Base-by-base conservation (phyloP, 2,888 invertebrate species). In the Diabrotica balteata region DNA sequence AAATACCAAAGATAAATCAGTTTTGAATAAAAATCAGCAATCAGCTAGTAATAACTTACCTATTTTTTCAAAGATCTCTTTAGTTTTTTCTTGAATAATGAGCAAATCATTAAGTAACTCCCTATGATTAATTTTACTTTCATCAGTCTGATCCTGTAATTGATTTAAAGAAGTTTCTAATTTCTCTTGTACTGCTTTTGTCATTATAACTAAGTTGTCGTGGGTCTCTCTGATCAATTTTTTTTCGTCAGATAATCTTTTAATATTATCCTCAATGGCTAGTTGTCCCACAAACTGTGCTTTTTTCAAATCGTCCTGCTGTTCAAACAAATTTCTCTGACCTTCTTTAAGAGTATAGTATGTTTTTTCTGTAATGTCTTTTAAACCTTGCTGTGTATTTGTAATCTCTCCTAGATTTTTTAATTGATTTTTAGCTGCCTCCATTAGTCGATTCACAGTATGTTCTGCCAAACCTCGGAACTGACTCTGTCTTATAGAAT, bases 401-500 rank as follows among this genome's bases (percentile, higher is more conserved):
- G 79, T 73, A 66, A 84, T 80, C 71, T 79, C 79, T 49, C 76
- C 77, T 11, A 84, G 71, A 42, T 80, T 80, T 55, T 70, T 70
- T 9, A 84, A 73, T 67, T 84, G 84, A 66, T 80, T 73, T 51
- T 75, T 75, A 7, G 84, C 79, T 58, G 88, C 85, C 53, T 86
- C 81, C 84, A 90, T 87, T 60, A 91, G 81, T 73, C 87, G 86
- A 80, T 90, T 90, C 10, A 91, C 88, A 1, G 90, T 88, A 69
- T 88, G 83, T 80, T 91, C 90, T 2, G 90, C 88, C 58, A 90
- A 82, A 22, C 88, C 88, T 59, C 89, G 84, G 81, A 91, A 91
- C 79, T 90, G 90, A 47, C 86, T 85, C 79, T 89, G 89, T 62
- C 90, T 84, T 17, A 89, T 85, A 11, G 88, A 83, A 76, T 90